phyloP scores from a whole-genome alignment of 2,113 vertebrate genomes.

The Melanostigma gelatinosum region DNA sequence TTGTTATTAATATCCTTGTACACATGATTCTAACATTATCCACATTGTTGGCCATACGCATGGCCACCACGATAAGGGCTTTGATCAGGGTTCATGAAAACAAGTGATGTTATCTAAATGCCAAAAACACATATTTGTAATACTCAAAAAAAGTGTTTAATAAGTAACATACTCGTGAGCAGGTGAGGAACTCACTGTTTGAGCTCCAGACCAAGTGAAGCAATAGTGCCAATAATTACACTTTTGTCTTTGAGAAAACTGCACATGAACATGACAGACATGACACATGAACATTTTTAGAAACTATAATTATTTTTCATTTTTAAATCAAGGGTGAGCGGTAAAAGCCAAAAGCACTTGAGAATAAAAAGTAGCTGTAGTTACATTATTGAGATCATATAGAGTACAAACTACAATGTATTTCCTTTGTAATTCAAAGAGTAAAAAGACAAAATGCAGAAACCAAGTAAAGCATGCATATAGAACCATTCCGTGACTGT shows the following conservation, averaged over 20 bases:
- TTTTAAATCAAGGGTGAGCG: neutral
- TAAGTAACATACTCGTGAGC: neutral
- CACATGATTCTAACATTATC: constrained; percentile 32
- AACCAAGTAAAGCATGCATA: neutral
- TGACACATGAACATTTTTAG: neutral
- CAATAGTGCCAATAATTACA: neutral
- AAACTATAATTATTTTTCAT: neutral
- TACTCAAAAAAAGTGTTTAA: neutral
- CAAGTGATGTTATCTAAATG: neutral
- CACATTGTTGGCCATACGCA: constrained; percentile 18
- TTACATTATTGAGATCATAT: neutral
- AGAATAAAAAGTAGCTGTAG: neutral
- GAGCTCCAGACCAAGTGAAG: neutral
- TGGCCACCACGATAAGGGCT: neutral
- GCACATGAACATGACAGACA: neutral
- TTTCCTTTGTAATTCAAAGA: neutral
- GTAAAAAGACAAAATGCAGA: neutral
- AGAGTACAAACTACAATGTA: neutral
- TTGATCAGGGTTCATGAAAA: neutral
- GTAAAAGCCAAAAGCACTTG: neutral
- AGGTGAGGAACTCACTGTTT: neutral
- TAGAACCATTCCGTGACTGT: neutral
- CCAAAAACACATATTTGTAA: neutral
- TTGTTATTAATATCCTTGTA: constrained; percentile 24
- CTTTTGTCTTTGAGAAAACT: neutral